Evolutionary conservation across 2,797 vertebrate species (phyloP).

Genomic region (Galago senegalensis): DNA sequence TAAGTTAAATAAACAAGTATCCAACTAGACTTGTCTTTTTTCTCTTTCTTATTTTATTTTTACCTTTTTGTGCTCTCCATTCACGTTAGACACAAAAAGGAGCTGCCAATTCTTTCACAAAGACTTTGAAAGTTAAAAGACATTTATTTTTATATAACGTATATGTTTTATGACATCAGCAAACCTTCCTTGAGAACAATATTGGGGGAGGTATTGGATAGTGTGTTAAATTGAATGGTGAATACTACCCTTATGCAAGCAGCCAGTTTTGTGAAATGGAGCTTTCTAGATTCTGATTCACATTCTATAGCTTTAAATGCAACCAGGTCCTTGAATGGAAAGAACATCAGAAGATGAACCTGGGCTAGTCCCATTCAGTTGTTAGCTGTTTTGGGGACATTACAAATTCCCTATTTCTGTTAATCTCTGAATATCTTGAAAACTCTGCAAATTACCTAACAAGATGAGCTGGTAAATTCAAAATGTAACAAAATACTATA

Average conservation of each 20-base stretch:
- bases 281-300: conserved; percentile 13
- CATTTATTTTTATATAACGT: conserved; percentile 13
- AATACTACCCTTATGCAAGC: background rate
- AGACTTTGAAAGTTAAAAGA: background rate
- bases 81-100: background rate
- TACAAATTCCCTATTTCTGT: conserved; percentile 15
- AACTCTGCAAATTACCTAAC: background rate
- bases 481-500: background rate
- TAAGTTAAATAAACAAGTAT: background rate
- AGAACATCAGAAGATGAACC: background rate
- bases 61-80: background rate
- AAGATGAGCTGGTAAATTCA: background rate
- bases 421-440: background rate
- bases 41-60: background rate
- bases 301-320: background rate
- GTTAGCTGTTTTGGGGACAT: background rate
- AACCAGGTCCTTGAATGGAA: background rate
- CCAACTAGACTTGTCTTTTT: background rate
- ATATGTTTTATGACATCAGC: background rate
- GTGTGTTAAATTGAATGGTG: background rate
- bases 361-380: background rate
- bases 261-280: background rate
- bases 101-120: background rate
- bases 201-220: background rate
- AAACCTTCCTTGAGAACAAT: background rate